Evolutionary conservation across 2,113 vertebrate genomes (phyloP).

Genomic region (Sphaerodactylus townsendi): DNA sequence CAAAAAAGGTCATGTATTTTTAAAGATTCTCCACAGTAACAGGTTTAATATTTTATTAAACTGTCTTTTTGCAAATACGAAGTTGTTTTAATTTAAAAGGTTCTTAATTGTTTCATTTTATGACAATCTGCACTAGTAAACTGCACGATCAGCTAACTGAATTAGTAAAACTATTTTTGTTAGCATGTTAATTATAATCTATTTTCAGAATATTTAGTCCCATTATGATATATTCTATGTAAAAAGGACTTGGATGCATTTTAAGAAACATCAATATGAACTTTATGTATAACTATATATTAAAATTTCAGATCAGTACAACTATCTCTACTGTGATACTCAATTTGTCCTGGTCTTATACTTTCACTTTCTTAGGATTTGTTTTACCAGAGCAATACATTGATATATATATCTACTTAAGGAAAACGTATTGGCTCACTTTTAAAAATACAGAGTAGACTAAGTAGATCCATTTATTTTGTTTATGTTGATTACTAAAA

Average conservation of each 20-base stretch:
- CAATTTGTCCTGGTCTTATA: neutral
- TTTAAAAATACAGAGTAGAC: conserved; percentile 2
- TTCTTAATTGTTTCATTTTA: conserved; percentile 26
- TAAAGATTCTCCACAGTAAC: neutral
- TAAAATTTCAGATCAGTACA: conserved; percentile 48
- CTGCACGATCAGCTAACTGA: conserved; percentile 26
- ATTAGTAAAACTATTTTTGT: conserved; percentile 22
- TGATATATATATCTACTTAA: neutral
- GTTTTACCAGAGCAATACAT: neutral
- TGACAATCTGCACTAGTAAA: conserved; percentile 12
- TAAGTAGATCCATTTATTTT: neutral
- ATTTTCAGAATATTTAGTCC: conserved; percentile 40
- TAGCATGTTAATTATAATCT: neutral
- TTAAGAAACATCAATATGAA: conserved; percentile 15
- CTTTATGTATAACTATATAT: conserved; percentile 16
- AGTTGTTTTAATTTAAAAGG: conserved; percentile 3
- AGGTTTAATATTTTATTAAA: conserved; percentile 7
- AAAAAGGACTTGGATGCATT: conserved; percentile 18
- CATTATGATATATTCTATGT: conserved; percentile 6
- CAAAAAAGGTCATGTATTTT: conserved; percentile 25
- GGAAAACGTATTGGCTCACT: conserved; percentile 9
- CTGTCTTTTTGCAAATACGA: neutral
- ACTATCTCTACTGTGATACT: neutral
- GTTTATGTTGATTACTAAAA: conserved; percentile 11
- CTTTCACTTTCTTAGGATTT: neutral